Conservation (phyloP, 2,888 invertebrate species). For the Xestia rhomboidea region DNA sequence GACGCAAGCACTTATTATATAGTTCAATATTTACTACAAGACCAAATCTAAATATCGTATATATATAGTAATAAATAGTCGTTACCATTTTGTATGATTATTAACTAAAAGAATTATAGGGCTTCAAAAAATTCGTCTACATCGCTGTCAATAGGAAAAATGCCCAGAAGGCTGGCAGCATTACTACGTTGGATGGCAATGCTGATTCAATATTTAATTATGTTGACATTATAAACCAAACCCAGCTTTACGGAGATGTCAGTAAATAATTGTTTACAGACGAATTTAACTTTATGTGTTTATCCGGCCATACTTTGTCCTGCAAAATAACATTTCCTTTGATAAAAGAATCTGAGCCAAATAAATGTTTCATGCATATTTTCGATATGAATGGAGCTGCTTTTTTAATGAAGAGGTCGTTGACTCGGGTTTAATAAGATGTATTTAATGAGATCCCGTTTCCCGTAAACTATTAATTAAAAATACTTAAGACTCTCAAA, state of each 20-base stretch:
- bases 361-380: slow-evolving; percentile 18
- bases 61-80: too few relatives aligned
- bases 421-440: not conserved
- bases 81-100: too few relatives aligned
- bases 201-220: slow-evolving; percentile 29
- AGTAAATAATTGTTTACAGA: slow-evolving; percentile 14
- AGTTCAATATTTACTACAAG: too few relatives aligned
- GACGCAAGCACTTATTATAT: not conserved
- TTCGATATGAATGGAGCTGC: not conserved
- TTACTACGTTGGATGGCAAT: not conserved
- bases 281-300: slow-evolving; percentile 12
- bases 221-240: slow-evolving; percentile 7
- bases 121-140: too few relatives aligned
- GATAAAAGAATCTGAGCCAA: slow-evolving; percentile 10
- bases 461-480: not conserved
- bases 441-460: not conserved
- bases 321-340: slow-evolving; percentile 18
- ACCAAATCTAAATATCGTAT: too few relatives aligned
- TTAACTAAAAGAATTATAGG: too few relatives aligned
- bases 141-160: not conserved
- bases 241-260: not conserved
- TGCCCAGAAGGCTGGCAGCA: not conserved
- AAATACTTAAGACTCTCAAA: not conserved
- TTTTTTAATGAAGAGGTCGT: slow-evolving; percentile 17
- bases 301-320: slow-evolving; percentile 8